A percentile compares a stretch with the other conserved stretches of the same genome.
Conservation (phyloP, 2,888 invertebrate species). For the Epiblema foenella region DNA sequence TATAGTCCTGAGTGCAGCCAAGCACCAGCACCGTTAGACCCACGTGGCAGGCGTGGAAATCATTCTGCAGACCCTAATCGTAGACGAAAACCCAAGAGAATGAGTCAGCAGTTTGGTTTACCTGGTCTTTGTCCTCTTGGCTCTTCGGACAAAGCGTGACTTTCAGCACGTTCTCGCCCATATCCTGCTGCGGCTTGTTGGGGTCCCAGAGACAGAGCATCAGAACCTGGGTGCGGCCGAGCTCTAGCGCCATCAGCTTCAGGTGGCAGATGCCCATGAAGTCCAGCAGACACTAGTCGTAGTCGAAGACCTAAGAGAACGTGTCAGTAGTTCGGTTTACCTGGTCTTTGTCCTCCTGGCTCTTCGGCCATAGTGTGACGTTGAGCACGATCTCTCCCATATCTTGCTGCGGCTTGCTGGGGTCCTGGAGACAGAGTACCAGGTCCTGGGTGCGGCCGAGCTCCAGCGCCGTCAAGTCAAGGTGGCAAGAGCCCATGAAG, state of each 20-base stretch:
- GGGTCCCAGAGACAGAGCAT: slow-evolving; percentile 92
- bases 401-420: slow-evolving; percentile 86
- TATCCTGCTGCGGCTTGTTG: slow-evolving; percentile 76
- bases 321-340: slow-evolving; percentile 74
- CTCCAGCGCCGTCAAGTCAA: slow-evolving; percentile 94
- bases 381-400: slow-evolving; percentile 94
- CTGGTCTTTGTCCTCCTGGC: slow-evolving; percentile 97
- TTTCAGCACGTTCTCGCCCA: too few species aligned
- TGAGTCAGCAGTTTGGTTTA: slow-evolving; percentile 62
- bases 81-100: too few species aligned
- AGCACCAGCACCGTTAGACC: too few species aligned
- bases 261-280: slow-evolving; percentile 82
- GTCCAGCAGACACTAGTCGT: too few species aligned
- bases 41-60: too few species aligned
- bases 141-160: slow-evolving; percentile 96
- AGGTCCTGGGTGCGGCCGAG: slow-evolving; percentile 91
- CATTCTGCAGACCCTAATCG: too few species aligned
- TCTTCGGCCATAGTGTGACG: slow-evolving; percentile 95
- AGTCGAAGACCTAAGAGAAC: too few species aligned
- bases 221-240: slow-evolving; percentile 61
- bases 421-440: slow-evolving; percentile 91
- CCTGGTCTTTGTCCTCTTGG: slow-evolving; percentile 97
- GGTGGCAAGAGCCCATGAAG: slow-evolving; percentile 96
- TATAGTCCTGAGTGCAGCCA: slow-evolving; percentile 65
- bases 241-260: too few species aligned